Base-by-base conservation (phyloP, 2,888 invertebrate genomes). In the Drosophila anceps region DNA sequence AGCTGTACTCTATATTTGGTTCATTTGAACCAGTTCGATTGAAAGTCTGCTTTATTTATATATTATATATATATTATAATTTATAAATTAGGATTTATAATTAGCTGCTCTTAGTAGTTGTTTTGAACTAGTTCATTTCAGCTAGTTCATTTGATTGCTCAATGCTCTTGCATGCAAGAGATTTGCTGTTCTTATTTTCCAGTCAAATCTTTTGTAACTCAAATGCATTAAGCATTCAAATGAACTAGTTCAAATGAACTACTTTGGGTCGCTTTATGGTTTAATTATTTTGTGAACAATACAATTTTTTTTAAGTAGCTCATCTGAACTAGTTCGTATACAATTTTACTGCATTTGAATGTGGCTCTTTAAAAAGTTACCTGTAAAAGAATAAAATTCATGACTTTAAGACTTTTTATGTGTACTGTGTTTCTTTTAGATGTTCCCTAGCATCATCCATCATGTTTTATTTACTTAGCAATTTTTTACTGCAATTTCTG, bases 401-500 rank as follows among this genome's bases (percentile, higher is more conserved):
- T n/a, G 2, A 9, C 8, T 31, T 24, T 20, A n/a, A 31, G 15
- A 39, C 6, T 44, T 46, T 8, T 27, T 27, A 29, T 48, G n/a
- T n/a, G 1, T n/a, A n/a, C 5, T 31, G 12, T 37, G 20, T 12
- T 33, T 31, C 1, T 12, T 13, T 24, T 24, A 31, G 48, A 57
- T 63, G 43, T 20, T 24, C 33, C 20, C 33, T 33, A 5, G 2
- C 31, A 20, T 73, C 24, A 72, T 72, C 54, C 33, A 74, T 74
- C 50, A 69, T 69, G 24, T n/a, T 39, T 8, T 20, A 31, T 54
- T 64, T 54, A 27, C 24, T 4, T 15, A 44, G 10, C 12, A 1
- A 24, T 33, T 57, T 60, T 60, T 27, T 9, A 41, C 24, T 15
- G 13, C 43, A 27, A 41, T n/a, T 27, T 35, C 8, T 24, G 48